Base-by-base conservation (phyloP, 2,113 vertebrate species). In the Malurus cyaneus region DNA sequence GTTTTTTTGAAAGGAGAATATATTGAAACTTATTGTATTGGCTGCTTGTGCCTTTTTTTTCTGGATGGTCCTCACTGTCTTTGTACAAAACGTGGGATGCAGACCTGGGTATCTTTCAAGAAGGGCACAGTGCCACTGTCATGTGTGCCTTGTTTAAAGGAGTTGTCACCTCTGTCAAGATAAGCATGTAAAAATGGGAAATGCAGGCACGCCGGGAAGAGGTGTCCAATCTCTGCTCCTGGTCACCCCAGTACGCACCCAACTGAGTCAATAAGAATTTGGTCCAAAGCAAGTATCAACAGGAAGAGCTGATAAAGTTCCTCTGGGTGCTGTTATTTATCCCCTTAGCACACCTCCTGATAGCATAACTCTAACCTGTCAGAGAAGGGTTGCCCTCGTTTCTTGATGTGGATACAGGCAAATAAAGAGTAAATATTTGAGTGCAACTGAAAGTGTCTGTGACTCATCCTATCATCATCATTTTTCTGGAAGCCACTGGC, bases 41-140 rank as follows among this genome's bases (percentile, higher is more conserved):
- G 96, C 97, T 82, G 16, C 78, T 92, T 88, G 78, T 2, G 18
- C 62, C 42, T 96, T 50, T 97, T 97, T 97, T 97, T 96, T 95
- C 97, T 97, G 96, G 97, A 97, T 86, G 72, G 89, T 69, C 34
- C 73, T 84, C 12, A 5, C 52, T 93, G 88, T 46, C 39, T 95
- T 94, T 82, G 76, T 86, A 49, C 64, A 80, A 94, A 94, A 80
- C 57, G 52, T 77, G 74, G 93, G 84, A 85, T 86, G 92, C 71
- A 72, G 92, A 94, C 39, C 42, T 12, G 4, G 84, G 69, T n/a
- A 50, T 52, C 49, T 76, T 90, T 17, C 76, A 88, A 80, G 86
- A 94, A 78, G 66, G 49, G 57, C 50, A 88, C 46, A 19, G 41
- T 50, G 84, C 86, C 85, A 67, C 53, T 34, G 78, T 78, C 89